Base-by-base conservation (phyloP, 1,140 invertebrate species). In the Sipha flava region DNA sequence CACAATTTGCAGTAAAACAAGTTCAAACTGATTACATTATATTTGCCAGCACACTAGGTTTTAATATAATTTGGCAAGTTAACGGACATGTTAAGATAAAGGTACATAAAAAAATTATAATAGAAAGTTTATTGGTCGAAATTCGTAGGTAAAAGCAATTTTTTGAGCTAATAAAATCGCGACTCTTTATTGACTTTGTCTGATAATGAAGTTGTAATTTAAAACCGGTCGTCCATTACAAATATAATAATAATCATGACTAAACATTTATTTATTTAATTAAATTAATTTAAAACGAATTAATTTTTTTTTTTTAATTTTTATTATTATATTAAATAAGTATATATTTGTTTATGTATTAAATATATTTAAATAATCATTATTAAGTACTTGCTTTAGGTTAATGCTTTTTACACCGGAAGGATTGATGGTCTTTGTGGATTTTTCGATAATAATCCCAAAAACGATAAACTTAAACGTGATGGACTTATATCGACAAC, bases 341-440 rank as follows among this genome's bases (percentile, higher is more conserved):
- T n/a, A n/a, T n/a, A n/a, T n/a, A n/a, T n/a, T n/a, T n/a, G n/a
- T n/a, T n/a, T n/a, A n/a, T n/a, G n/a, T n/a, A n/a, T n/a, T n/a
- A n/a, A n/a, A n/a, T 64, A 10, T n/a, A 34, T 12, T 34, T 9
- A 34, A n/a, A n/a, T n/a, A 7, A 29, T 31, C 7, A 9, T 66
- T 47, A 79, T 21, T 40, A 16, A 7, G n/a, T 34, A 59, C 75
- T 43, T 80, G 23, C 4, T 66, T n/a, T 43, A 81, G 79, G 79
- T 64, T 0, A 73, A 80, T 43, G 68, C 80, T n/a, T 64, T 34
- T 45, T 72, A 75, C 7, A 72, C 47, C 31, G 70, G 57, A 26
- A 80, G 57, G 23, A 89, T 95, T 0, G 91, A 93, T 83, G 93
- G 94, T 1, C 83, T 95, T 1, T 95, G 94, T 83, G 94, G 94